Conservation (phyloP, 2,888 invertebrate species). For the Coenonympha arcania region DNA sequence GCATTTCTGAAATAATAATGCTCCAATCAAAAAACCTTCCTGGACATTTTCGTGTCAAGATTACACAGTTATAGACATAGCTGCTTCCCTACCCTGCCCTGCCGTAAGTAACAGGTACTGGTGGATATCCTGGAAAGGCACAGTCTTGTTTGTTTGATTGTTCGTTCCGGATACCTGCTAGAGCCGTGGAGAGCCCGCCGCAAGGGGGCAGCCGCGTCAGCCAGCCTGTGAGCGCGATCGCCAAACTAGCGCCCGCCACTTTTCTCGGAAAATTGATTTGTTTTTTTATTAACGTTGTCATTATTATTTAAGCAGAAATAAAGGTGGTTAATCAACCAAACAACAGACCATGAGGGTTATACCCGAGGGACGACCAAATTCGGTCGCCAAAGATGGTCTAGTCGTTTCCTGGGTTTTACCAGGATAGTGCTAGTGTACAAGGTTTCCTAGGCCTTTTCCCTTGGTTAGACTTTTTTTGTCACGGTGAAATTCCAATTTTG, state of each 20-base stretch:
- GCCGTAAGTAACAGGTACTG: too few species aligned
- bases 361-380: too few species aligned
- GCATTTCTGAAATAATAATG: too few species aligned
- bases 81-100: too few species aligned
- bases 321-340: neutral
- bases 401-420: neutral
- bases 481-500: neutral
- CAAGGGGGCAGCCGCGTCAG: neutral
- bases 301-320: neutral
- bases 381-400: too few species aligned
- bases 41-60: neutral
- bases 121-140: neutral
- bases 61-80: neutral
- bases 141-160: neutral
- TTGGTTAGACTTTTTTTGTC: neutral
- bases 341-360: neutral
- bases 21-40: too few species aligned
- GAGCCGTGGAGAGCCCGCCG: slow-evolving; percentile 1
- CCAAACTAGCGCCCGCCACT: slow-evolving; percentile 9
- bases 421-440: neutral
- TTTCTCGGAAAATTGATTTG: slow-evolving; percentile 9
- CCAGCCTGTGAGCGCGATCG: slow-evolving; percentile 5
- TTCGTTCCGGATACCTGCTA: slow-evolving; percentile 10
- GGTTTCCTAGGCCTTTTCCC: neutral
- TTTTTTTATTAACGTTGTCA: neutral